These are phyloP conservation scores for Perizoma flavofasciatum DNA, from an alignment of 2,888 invertebrate genomes.

Conservation along the genomic window DNA sequence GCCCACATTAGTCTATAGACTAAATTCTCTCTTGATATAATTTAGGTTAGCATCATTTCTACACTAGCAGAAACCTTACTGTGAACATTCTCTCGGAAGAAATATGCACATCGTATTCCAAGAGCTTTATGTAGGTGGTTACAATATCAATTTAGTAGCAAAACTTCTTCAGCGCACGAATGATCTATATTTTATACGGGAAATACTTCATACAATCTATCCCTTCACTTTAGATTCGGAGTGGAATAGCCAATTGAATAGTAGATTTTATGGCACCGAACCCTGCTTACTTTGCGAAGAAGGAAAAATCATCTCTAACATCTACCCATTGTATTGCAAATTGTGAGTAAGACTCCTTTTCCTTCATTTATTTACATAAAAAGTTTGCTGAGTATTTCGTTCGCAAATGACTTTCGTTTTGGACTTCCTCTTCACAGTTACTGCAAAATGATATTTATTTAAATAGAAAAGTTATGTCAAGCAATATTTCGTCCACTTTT, in stretches of 20 bases:
- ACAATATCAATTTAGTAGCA: no score
- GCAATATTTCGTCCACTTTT: constrained; percentile 28
- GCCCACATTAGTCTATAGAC: no score
- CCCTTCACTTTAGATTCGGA: constrained; percentile 69
- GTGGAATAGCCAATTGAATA: constrained; percentile 78
- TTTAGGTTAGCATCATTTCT: no score
- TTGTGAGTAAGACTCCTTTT: constrained; percentile 76
- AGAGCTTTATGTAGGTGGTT: no score
- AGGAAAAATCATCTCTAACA: constrained; percentile 79
- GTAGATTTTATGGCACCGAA: constrained; percentile 78
- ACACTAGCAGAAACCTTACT: no score
- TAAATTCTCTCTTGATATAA: no score
- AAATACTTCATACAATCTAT: constrained; percentile 66
- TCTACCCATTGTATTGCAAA: constrained; percentile 80
- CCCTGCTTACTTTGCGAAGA: constrained; percentile 76
- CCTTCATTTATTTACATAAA: constrained; percentile 78
- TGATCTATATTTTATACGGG: no score
- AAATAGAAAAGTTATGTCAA: constrained; percentile 29
- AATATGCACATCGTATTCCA: no score
- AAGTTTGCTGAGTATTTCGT: constrained; percentile 70
- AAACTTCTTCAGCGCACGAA: no score
- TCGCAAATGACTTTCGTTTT: constrained; percentile 73
- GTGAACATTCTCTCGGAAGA: no score
- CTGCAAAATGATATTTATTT: constrained; percentile 42
- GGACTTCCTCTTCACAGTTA: constrained; percentile 54